Base-by-base conservation (phyloP, 2,888 invertebrate genomes). In the Lasioglossum pauxillum region DNA sequence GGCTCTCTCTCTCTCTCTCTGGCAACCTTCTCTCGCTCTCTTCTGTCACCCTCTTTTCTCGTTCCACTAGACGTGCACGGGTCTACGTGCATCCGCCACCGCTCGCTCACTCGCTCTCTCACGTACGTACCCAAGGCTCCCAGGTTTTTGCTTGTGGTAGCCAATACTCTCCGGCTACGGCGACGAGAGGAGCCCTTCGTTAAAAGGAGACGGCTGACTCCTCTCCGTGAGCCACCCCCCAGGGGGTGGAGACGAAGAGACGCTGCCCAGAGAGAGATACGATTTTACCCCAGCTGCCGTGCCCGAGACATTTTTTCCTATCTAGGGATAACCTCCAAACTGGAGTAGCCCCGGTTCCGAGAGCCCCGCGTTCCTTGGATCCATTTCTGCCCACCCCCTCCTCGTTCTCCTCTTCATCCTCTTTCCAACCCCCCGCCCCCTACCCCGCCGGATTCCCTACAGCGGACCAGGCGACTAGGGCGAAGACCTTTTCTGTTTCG, bases 241-340 rank as follows among this genome's bases (percentile, higher is more conserved):
- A 14, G 79, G 5, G 81, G 71, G 76, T 23, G 27, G 49, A 57
- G 41, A 71, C 19, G 60, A 23, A 27, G 81, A 72, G 71, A 81
- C 60, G 53, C 46, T 74, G 77, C 60, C 77, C 27, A 80, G 83
- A 87, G 83, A 93, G 92, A 91, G 67, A 38, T 93, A 93, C 93
- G 92, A 92, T 92, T 93, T 93, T 92, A 92, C 92, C 74, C 90
- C 92, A 91, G 93, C 92, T 92, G 92, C 92, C 90, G 92, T 88
- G 90, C 85, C 88, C 89, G 90, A 89, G 90, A 92, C 90, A 92
- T 92, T 93, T 92, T 88, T 92, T 89, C 88, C 93, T 92, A 93
- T 93, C 92, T 93, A 91, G 92, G 92, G 90, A 93, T 93, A 93
- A 92, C 92, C 91, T 92, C 91, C 91, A 91, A 93, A 93, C 91